A percentile compares a stretch with the other conserved stretches of the same genome.
Conservation (phyloP, 2,797 vertebrate species). For the Threskiornis aethiopicus region DNA sequence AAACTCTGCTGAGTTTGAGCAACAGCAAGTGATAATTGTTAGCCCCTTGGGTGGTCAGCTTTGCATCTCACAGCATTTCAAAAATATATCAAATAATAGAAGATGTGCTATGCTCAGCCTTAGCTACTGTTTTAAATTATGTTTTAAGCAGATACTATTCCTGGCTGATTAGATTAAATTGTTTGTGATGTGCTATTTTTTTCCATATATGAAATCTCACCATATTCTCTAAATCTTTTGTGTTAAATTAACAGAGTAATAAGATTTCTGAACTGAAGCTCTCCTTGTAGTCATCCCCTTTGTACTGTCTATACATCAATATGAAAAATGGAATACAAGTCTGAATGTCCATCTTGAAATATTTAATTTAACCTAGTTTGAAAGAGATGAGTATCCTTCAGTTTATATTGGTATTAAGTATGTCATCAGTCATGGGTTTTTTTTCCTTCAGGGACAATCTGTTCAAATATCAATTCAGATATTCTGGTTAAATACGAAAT, state of each 20-base stretch:
- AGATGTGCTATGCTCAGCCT: not conserved
- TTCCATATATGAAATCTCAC: not conserved
- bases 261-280: not conserved
- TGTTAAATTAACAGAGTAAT: not conserved
- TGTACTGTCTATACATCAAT: not conserved
- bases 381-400: not conserved
- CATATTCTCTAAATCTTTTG: not conserved
- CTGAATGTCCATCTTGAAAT: not conserved
- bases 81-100: not conserved
- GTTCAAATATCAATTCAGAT: not conserved
- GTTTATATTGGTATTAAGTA: not conserved
- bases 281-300: not conserved
- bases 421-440: not conserved
- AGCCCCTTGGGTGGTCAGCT: conserved; percentile 6
- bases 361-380: not conserved
- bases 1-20: not conserved
- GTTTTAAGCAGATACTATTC: conserved; percentile 25
- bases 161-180: not conserved
- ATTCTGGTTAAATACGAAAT: not conserved
- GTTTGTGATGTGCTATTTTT: conserved; percentile 6
- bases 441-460: not conserved
- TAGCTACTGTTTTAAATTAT: not conserved
- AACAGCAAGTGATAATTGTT: not conserved
- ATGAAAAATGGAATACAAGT: not conserved
- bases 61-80: not conserved